A percentile compares a stretch with the other conserved stretches of the same genome.
Evolutionary conservation across 2,797 vertebrate species (phyloP).

Genomic region (Xiphophorus birchmanni): DNA sequence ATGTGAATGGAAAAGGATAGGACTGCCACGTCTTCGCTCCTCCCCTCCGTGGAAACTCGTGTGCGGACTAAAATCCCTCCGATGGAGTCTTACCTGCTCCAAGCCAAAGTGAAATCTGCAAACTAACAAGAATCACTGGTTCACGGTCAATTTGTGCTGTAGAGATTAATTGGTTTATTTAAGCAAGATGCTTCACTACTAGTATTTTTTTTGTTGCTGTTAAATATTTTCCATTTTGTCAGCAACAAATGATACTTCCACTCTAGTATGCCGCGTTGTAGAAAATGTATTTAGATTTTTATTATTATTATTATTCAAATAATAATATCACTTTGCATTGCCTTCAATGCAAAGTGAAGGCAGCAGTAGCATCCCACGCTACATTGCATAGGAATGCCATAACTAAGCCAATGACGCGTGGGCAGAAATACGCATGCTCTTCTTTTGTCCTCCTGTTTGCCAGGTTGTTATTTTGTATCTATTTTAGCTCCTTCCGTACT

Average conservation of each 20-base stretch:
- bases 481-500: not conserved
- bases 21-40: slow-evolving; percentile 84
- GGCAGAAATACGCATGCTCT: not conserved
- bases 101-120: slow-evolving; percentile 21
- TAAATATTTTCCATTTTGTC: not conserved
- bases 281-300: not conserved
- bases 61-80: slow-evolving; percentile 8
- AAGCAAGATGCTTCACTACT: not conserved
- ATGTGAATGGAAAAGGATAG: slow-evolving; percentile 59
- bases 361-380: slow-evolving; percentile 47
- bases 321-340: no score
- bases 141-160: not conserved
- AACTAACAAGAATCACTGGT: not conserved
- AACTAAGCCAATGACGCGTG: not conserved
- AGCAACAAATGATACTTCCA: not conserved
- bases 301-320: not conserved
- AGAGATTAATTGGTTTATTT: not conserved
- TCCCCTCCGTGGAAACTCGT: slow-evolving; percentile 60
- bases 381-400: slow-evolving; percentile 36
- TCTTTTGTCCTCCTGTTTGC: not conserved
- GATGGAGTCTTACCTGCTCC: slow-evolving; percentile 50
- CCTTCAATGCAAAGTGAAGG: not conserved
- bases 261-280: not conserved
- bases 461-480: not conserved
- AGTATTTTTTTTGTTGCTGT: not conserved